Conservation (phyloP, 2,888 invertebrate genomes). For the Alcis repandata region DNA sequence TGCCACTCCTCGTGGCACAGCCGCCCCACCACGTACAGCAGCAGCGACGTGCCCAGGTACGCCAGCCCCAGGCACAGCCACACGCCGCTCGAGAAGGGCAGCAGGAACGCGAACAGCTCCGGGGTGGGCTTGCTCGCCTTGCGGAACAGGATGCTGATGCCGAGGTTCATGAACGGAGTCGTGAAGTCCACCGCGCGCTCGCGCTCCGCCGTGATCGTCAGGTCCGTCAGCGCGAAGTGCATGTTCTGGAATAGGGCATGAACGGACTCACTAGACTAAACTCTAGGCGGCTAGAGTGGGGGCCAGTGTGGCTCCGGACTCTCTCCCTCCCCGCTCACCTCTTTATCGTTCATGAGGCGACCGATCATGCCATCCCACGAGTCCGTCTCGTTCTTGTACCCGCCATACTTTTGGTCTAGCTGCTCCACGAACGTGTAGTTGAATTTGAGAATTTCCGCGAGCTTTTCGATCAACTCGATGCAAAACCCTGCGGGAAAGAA, state of each 20-base stretch:
- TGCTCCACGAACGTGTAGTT: conserved; percentile 93
- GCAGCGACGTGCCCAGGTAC: conserved; percentile 92
- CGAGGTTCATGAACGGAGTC: conserved; percentile 98
- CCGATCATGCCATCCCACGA: conserved; percentile 92
- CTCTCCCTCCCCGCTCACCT: conserved; percentile 37
- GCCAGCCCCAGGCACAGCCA: conserved; percentile 95
- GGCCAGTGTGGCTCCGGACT: background rate
- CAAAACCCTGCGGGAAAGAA: conserved; percentile 90
- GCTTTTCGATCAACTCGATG: conserved; percentile 93
- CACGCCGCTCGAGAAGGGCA: conserved; percentile 93
- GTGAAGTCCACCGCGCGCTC: conserved; percentile 97
- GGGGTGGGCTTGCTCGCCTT: conserved; percentile 94
- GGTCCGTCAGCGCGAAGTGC: conserved; percentile 96
- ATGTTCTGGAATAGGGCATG: conserved; percentile 86
- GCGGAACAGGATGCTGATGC: conserved; percentile 95
- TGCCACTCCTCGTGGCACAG: conserved; percentile 95
- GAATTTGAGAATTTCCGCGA: conserved; percentile 91
- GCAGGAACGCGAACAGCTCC: conserved; percentile 95
- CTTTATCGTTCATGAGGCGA: conserved; percentile 88
- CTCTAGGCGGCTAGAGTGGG: background rate
- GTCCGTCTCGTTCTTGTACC: conserved; percentile 82
- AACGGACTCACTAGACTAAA: background rate
- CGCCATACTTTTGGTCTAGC: conserved; percentile 90
- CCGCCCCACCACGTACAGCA: conserved; percentile 93
- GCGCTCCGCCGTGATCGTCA: conserved; percentile 95